Conservation (phyloP, 1,140 invertebrate genomes). For the Piezodorus guildinii region DNA sequence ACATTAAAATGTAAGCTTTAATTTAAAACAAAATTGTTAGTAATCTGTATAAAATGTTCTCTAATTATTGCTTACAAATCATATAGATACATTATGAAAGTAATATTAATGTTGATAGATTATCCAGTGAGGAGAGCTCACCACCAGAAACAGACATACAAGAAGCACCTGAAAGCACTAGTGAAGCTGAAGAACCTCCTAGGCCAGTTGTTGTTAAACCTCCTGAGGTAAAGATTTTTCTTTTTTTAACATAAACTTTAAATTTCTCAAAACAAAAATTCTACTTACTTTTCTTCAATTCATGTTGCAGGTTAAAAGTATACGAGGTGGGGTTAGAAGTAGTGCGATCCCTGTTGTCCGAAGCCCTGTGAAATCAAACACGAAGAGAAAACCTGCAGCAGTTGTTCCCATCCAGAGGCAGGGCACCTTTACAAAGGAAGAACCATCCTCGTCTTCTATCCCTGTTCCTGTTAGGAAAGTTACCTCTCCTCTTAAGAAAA, state of each 20-base stretch:
- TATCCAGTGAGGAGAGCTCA: conserved; percentile 22
- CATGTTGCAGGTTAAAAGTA: conserved; percentile 42
- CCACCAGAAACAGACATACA: not conserved
- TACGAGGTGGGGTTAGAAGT: conserved; percentile 47
- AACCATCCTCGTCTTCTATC: conserved; percentile 27
- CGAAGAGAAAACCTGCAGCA: conserved; percentile 18
- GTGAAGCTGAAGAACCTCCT: conserved; percentile 19
- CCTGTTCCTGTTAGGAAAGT: conserved; percentile 25
- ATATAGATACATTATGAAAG: too few relatives aligned
- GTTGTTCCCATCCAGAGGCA: conserved; percentile 25
- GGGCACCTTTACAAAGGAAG: conserved; percentile 31
- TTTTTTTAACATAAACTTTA: not conserved
- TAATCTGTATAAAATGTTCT: too few relatives aligned
- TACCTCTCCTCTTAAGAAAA: conserved; percentile 19
- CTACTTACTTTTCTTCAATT: not conserved
- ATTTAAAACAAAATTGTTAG: too few relatives aligned
- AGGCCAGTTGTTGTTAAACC: conserved; percentile 22
- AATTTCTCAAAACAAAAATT: not conserved
- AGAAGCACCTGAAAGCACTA: not conserved
- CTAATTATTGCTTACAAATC: too few relatives aligned
- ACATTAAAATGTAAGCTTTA: too few relatives aligned
- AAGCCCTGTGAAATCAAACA: conserved; percentile 19
- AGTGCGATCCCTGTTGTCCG: conserved; percentile 28
- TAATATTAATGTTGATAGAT: conserved; percentile 11
- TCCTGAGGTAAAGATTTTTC: conserved; percentile 19